Base-by-base conservation (phyloP, 92 coral and sea anemone species). In the Desmophyllum pertusum region DNA sequence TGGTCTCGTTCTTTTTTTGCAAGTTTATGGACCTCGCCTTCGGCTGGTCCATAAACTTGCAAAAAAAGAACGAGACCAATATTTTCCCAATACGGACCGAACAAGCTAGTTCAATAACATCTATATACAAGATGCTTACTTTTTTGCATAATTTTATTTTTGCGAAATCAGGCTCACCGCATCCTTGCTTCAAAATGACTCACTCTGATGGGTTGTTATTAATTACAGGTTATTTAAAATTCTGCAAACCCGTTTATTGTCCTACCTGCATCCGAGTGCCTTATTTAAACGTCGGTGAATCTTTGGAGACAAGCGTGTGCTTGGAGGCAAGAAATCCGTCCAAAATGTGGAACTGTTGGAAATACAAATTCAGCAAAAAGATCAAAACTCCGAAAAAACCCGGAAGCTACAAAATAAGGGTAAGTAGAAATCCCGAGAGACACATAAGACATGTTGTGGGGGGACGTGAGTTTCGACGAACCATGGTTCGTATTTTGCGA, bases 381-480 rank as follows among this genome's bases (percentile, higher is more conserved):
- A 41, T 69, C 6, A 36, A 69, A 41, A 17, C 29, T 41, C 74
- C 74, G 15, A 69, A 30, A 35, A 69, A 36, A 27, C 2, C 18
- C 48, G 74, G 74, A 25, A 41, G 41, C 42, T 69, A 69, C 74
- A 41, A 69, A 36, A 69, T 69, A 13, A 18, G 42, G n/a, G 74
- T 69, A 69, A 30, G 74, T 69, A 15, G 29, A 69, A 57, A 46
- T 46, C 8, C 52, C 15, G 52, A 46, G 52, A 57, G 30, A 57
- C 30, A 8, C 5, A 23, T 46, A 46, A 7, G 1, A 11, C 15
- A 46, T 11, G 15, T 46, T 46, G 52, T 46, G 52, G n/a, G n/a
- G n/a, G n/a, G n/a, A n/a, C n/a, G n/a, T n/a, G n/a, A n/a, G n/a
- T n/a, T n/a, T n/a, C n/a, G n/a, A n/a, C n/a, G n/a, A n/a, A n/a